Percentiles rank a stretch among this genome's conserved stretches.
Evolutionary conservation across 2,113 vertebrate genomes (phyloP).

Genomic region (Salvator merianae): DNA sequence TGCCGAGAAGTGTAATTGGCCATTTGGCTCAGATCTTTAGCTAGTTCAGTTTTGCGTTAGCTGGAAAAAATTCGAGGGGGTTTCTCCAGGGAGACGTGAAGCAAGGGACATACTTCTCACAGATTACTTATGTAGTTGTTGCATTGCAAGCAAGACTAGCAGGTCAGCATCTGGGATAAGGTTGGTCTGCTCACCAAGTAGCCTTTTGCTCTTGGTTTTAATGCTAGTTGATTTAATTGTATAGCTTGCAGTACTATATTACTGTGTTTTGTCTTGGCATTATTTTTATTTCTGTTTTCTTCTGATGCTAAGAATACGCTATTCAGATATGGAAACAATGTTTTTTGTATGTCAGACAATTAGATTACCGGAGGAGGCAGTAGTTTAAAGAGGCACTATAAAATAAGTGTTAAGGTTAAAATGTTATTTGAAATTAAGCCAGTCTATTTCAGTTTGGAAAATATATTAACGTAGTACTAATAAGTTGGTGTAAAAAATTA

Average conservation of each 20-base stretch:
- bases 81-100: background rate
- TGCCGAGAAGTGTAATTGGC: background rate
- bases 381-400: background rate
- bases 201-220: background rate
- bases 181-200: background rate
- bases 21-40: background rate
- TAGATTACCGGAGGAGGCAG: background rate
- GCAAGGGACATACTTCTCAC: background rate
- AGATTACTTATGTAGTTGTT: background rate
- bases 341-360: constrained; percentile 6
- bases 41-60: background rate
- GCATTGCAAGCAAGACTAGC: background rate
- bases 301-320: background rate
- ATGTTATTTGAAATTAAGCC: constrained; percentile 18
- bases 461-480: constrained; percentile 1
- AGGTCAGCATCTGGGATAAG: background rate
- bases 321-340: constrained; percentile 23
- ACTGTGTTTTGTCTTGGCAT: background rate
- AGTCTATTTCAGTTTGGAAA: background rate
- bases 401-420: constrained; percentile 2
- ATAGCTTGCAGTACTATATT: background rate
- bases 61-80: background rate
- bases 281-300: background rate
- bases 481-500: background rate
- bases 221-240: background rate